Evolutionary conservation across 2,888 invertebrate species (phyloP), one percentile per base, ranked within the genome.

Genomic region (Thymelicus acteon): DNA sequence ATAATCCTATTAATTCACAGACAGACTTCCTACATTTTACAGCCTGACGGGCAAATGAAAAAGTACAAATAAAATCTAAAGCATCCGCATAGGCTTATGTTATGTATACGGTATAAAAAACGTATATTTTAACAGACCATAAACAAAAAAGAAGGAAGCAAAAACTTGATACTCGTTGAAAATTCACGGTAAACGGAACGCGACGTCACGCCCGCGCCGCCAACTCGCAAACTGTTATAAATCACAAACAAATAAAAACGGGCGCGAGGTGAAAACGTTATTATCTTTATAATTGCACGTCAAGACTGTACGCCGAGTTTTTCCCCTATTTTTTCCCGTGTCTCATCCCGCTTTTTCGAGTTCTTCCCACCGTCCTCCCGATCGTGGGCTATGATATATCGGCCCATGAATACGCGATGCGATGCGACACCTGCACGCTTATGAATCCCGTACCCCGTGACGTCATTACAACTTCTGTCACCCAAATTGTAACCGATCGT

Each of bases 221-320:
- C 73, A 82, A 79, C 83, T 79, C 85, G 77, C 85, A 83, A 85
- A 85, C 86, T 83, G 89, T 85, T 87, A 90, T 93, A 93, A 92
- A 93, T 93, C 93, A 93, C 87, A 85, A 86, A 91, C 90, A 91
- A 92, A 92, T 92, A 93, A 92, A 91, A 92, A 86, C 86, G 87
- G 83, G 80, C 86, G 80, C 85, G 89, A 90, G 90, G 88, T 91
- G 92, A 91, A 91, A 92, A 90, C 89, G 90, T 93, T 93, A 93
- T 93, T 93, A 93, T 93, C 92, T 92, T 91, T 93, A 91, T 93
- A 93, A 93, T 93, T 93, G 93, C 91, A 93, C 91, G 93, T 93
- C 93, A 93, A 88, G 88, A 83, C 82, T 80, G 79, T 80, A 79
- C 79, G 80, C 80, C 80, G 84, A 81, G 81, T 81, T 85, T 84